These are phyloP conservation scores for Scarus forsteni DNA, from an alignment of 2,797 vertebrate genomes.

Conservation along the genomic window DNA sequence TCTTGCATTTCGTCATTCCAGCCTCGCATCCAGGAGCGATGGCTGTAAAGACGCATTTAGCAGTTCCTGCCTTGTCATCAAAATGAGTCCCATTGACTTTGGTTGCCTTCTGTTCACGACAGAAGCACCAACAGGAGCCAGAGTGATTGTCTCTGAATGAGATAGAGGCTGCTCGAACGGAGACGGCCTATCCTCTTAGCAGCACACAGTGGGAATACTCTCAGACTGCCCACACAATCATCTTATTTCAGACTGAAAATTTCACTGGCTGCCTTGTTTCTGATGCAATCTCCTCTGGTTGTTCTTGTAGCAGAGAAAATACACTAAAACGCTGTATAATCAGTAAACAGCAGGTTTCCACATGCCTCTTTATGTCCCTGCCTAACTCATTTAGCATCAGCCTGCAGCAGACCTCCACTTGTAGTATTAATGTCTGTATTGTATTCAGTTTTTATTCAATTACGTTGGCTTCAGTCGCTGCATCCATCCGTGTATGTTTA, in stretches of 20 bases:
- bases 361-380: not conserved
- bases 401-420: not conserved
- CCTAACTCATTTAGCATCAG: constrained; percentile 7
- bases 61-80: constrained; percentile 79
- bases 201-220: constrained; percentile 33
- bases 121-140: constrained; percentile 61
- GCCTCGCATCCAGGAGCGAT: constrained; percentile 49
- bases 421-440: constrained; percentile 3
- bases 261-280: constrained; percentile 18
- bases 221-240: constrained; percentile 42
- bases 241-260: constrained; percentile 34
- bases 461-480: not conserved
- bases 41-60: constrained; percentile 70
- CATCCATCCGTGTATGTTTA: constrained; percentile 19
- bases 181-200: constrained; percentile 37
- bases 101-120: constrained; percentile 68
- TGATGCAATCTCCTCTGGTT: not conserved
- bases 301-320: not conserved
- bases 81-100: constrained; percentile 77
- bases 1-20: constrained; percentile 50
- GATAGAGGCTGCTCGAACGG: constrained; percentile 48
- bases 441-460: not conserved
- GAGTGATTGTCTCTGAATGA: constrained; percentile 59
- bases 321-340: not conserved
- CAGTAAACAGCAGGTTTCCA: constrained; percentile 6